Percentiles rank a stretch among this genome's conserved stretches.
Conservation (phyloP, 2,797 vertebrate species). For the Arrhamphus sclerolepis region DNA sequence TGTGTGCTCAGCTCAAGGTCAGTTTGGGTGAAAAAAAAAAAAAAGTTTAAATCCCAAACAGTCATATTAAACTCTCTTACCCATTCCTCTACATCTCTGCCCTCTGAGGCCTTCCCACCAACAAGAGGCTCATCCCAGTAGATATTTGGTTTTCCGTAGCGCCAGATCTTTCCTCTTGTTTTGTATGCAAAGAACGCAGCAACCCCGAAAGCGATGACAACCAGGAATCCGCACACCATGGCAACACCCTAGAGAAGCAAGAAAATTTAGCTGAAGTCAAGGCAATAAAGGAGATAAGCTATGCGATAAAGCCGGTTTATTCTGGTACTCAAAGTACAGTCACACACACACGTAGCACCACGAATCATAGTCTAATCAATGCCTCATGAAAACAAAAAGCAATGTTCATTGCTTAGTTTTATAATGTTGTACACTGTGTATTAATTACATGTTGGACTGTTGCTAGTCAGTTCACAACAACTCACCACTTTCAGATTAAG, state of each 20-base stretch:
- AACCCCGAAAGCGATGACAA: slow-evolving; percentile 82
- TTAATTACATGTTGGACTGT: neutral
- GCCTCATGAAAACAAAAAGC: neutral
- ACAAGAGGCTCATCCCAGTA: slow-evolving; percentile 82
- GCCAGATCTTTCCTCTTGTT: slow-evolving; percentile 89
- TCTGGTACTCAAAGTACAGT: slow-evolving; percentile 23
- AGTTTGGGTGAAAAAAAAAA: slow-evolving; percentile 23
- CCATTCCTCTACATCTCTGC: slow-evolving; percentile 90
- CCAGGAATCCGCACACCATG: slow-evolving; percentile 89
- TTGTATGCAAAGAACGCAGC: slow-evolving; percentile 85
- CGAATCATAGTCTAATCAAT: slow-evolving; percentile 7
- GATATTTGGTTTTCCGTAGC: slow-evolving; percentile 87
- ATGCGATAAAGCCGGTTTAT: slow-evolving; percentile 22
- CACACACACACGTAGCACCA: neutral
- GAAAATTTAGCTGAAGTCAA: slow-evolving; percentile 20
- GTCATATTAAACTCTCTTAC: slow-evolving; percentile 75
- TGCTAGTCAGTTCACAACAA: neutral
- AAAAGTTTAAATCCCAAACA: slow-evolving; percentile 45
- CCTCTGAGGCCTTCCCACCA: slow-evolving; percentile 75
- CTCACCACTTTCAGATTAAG: neutral
- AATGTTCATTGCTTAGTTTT: no score
- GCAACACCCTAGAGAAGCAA: slow-evolving; percentile 82
- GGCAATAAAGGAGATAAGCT: slow-evolving; percentile 32
- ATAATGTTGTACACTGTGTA: no score
- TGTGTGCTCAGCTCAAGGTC: slow-evolving; percentile 33